phyloP scores from a whole-genome alignment of 1,140 invertebrate species.

The Ooceraea biroi region DNA sequence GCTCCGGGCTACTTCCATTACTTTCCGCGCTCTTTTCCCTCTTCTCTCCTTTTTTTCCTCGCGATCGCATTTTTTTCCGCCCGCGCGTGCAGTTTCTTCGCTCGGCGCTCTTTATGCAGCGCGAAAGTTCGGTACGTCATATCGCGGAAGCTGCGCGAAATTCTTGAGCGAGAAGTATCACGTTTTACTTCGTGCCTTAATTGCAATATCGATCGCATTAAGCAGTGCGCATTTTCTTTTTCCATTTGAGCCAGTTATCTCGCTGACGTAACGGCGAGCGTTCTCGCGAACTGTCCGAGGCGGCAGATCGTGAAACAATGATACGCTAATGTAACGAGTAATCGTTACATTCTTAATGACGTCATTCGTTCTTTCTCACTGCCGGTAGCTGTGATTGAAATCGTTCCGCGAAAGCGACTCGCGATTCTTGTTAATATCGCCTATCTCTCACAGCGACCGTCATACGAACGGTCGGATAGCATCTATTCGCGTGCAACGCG shows the following conservation, averaged over 20 bases:
- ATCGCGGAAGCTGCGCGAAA: slow-evolving; percentile 19
- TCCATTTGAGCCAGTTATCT: not conserved
- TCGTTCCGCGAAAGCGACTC: not conserved
- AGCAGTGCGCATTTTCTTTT: not conserved
- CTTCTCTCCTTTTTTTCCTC: slow-evolving; percentile 51
- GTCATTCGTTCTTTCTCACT: not conserved
- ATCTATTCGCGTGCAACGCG: slow-evolving; percentile 24
- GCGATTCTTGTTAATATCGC: slow-evolving; percentile 16
- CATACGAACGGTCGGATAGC: slow-evolving; percentile 13
- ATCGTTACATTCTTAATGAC: not conserved
- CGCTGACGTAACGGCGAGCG: no score
- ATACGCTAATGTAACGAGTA: not conserved
- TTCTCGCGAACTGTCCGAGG: not conserved
- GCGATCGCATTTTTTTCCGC: no score
- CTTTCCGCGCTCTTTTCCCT: slow-evolving; percentile 28
- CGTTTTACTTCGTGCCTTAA: slow-evolving; percentile 27
- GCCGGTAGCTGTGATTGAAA: not conserved
- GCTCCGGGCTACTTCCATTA: slow-evolving; percentile 36
- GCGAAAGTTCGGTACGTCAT: slow-evolving; percentile 32
- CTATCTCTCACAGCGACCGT: slow-evolving; percentile 25
- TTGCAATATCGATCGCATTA: slow-evolving; percentile 47
- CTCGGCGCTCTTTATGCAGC: slow-evolving; percentile 25
- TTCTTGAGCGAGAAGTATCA: slow-evolving; percentile 35
- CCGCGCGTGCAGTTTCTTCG: slow-evolving; percentile 40
- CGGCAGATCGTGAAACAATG: slow-evolving; percentile 1